Evolutionary conservation across 2,888 invertebrate species (phyloP), one percentile per base, ranked within the genome.

Genomic region (Himalopsyche kuldschensis): DNA sequence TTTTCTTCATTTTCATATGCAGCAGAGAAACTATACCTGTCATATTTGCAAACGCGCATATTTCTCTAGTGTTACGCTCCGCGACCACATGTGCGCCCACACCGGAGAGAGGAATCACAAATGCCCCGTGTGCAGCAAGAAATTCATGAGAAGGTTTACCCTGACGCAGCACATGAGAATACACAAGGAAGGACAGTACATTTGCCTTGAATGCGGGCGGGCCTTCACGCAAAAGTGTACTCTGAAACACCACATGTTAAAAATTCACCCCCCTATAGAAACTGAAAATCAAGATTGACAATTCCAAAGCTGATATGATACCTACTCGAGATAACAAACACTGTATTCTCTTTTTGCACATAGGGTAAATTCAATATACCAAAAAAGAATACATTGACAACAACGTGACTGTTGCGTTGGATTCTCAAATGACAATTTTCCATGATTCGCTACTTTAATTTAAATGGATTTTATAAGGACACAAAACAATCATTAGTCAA

Each of bases 1-100:
- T 47, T 55, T 81, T 11, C 47, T 77, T n/a, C 77, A 78, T 35
- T 55, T 35, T 24, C 81, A 81, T 55, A 30, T 81, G 55, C 69
- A 81, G n/a, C 55, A 81, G 30, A 77, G 41, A 41, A 77, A 48
- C 10, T 15, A 55, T 35, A 31, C 30, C 15, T 81, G 81, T 20
- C 55, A 77, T 20, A 30, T 35, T 5, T 81, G 81, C 35, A 24
- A 55, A 17, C 46, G 31, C 35, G 55, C 35, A 17, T 81, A 77
- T 41, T 77, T 77, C 55, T 27, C 27, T 5, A 48, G 41, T 11
- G 10, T 17, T 5, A 46, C 48, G 6, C 32, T 30, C 4, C 11
- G 32, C 8, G 32, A 77, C 27, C 81, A 81, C 31, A 81, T 81
- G 81, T 32, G 35, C 15, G 55, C 35, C 1, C 81, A 81, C 41